phyloP scores from a whole-genome alignment of 1,140 invertebrate genomes.

The Aphelenchoides besseyi region DNA sequence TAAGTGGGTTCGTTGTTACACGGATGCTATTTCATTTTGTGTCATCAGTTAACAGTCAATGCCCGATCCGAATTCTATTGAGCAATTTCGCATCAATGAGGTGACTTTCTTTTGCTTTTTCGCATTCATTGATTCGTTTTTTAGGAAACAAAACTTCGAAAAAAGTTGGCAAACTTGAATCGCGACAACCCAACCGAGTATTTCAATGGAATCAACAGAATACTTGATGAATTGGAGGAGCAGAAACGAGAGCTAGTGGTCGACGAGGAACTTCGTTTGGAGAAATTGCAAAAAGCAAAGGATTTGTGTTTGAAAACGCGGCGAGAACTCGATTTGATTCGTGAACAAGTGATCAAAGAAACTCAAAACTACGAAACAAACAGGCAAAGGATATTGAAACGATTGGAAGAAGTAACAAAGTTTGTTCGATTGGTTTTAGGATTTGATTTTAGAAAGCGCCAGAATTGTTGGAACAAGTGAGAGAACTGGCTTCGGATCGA shows the following conservation, averaged over 20 bases:
- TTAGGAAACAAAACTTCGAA: slow-evolving; percentile 18
- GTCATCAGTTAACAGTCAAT: no score
- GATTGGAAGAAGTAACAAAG: slow-evolving; percentile 5
- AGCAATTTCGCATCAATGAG: slow-evolving; percentile 4
- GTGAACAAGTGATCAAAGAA: background rate
- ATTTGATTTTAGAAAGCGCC: slow-evolving; percentile 19
- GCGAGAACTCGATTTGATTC: slow-evolving; percentile 3
- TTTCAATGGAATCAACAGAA: slow-evolving; percentile 4
- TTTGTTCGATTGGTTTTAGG: background rate
- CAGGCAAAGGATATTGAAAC: background rate
- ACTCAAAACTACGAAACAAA: background rate
- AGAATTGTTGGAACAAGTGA: background rate
- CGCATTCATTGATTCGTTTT: background rate
- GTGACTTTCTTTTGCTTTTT: slow-evolving; percentile 23
- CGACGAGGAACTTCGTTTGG: slow-evolving; percentile 7
- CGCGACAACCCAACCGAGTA: background rate
- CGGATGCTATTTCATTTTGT: no score
- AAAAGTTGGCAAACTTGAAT: slow-evolving; percentile 2
- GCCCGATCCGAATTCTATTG: background rate
- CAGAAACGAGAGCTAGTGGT: slow-evolving; percentile 2
- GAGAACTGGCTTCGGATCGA: background rate
- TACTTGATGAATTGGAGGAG: slow-evolving; percentile 18
- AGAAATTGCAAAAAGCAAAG: background rate
- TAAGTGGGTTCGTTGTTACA: no score
- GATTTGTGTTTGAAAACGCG: background rate